Evolutionary conservation across 2,113 vertebrate genomes (phyloP), one percentile per base, ranked within the genome.

Genomic region (Rattus rattus): DNA sequence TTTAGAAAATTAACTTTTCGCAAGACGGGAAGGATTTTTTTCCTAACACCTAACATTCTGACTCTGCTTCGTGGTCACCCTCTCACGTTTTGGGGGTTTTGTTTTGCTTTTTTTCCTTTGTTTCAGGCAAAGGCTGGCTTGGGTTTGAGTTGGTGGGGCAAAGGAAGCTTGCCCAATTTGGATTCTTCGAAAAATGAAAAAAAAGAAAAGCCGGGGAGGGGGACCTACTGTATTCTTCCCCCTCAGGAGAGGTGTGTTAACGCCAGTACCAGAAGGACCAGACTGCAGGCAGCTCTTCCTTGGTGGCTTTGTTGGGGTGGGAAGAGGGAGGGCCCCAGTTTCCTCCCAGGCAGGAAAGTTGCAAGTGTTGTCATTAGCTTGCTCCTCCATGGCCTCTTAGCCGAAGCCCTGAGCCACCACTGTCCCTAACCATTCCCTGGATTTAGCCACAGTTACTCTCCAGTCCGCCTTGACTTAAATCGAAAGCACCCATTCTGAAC

Each of bases 1-100:
- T 96, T 69, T 61, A 91, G 72, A 70, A 98, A 98, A 61, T 96
- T 94, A 96, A 93, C 73, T 94, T 80, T 43, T 43, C 56, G 20
- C 12, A 73, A 73, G 87, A 95, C 88, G 93, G 95, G 56, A n/a
- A 59, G 39, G 72, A 61, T 39, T 7, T 95, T 94, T 85, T 69
- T 3, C 30, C 67, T 16, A 69, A 33, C 67, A 33, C 49, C 77
- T 89, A 67, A 81, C 0, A 0, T 52, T 93, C 43, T 43, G 47
- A 43, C 88, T 81, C 88, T 5, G 26, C 20, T 73, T 67, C 26
- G 83, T 93, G 67, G 92, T 92, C 86, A 20, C 49, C 26, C 59
- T 91, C 84, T 49, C 36, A 24, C 7, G 17, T 20, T 43, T 70
- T 67, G 8, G 67, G 30, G 36, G 5, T 49, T 43, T 56, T 28